Percentiles rank a stretch among this genome's conserved stretches.
These are phyloP conservation scores for Sesia apiformis DNA, from an alignment of 2,888 invertebrate genomes.

Conservation along the genomic window DNA sequence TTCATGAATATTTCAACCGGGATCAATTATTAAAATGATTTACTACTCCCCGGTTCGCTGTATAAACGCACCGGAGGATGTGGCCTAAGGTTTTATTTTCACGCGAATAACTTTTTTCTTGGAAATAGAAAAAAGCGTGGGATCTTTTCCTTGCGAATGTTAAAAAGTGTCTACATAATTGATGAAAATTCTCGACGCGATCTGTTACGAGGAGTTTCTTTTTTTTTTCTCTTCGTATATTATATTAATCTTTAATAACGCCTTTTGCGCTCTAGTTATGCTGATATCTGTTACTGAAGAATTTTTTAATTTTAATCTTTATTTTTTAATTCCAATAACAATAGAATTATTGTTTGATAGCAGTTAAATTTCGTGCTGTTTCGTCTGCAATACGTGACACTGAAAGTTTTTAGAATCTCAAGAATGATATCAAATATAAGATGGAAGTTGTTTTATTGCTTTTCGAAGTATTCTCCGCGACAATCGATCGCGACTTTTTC, in stretches of 20 bases:
- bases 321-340: no score
- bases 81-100: conserved; percentile 31
- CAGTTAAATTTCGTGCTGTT: no score
- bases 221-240: neutral
- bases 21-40: conserved; percentile 75
- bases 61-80: conserved; percentile 36
- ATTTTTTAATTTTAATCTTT: neutral
- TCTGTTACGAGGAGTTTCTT: neutral
- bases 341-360: no score
- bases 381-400: no score
- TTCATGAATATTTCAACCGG: conserved; percentile 67
- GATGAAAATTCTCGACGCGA: neutral
- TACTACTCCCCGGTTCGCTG: conserved; percentile 45
- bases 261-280: neutral
- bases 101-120: conserved; percentile 5
- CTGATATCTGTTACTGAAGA: neutral
- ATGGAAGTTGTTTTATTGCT: no score
- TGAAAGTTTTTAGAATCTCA: no score
- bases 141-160: conserved; percentile 5
- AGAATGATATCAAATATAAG: no score
- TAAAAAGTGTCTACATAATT: conserved; percentile 5
- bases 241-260: neutral
- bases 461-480: no score
- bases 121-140: neutral
- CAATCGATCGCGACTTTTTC: no score